Conservation (phyloP, 2,888 invertebrate genomes). For the Chalcosyrphus nemorum region DNA sequence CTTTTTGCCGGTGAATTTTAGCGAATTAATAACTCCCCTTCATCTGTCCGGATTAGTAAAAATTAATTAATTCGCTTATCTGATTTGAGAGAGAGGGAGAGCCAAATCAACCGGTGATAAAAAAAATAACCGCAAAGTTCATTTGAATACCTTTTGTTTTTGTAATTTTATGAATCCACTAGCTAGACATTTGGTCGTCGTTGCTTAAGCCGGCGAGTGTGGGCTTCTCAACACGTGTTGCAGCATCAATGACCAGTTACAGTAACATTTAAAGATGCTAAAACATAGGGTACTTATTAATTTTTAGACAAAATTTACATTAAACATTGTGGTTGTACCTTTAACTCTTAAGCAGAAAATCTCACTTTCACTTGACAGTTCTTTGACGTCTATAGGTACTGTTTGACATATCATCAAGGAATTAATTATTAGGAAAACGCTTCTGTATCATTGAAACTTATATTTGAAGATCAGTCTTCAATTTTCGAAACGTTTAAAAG, state of each 20-base stretch:
- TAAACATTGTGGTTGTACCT: too few relatives aligned
- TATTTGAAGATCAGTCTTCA: too few relatives aligned
- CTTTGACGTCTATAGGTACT: too few relatives aligned
- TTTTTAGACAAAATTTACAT: too few relatives aligned
- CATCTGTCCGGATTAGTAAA: conserved; percentile 8
- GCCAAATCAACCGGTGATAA: not conserved
- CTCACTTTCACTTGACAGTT: too few relatives aligned
- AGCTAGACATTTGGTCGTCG: conserved; percentile 29
- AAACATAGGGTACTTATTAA: too few relatives aligned
- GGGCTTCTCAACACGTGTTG: conserved; percentile 2
- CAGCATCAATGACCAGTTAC: not conserved
- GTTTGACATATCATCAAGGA: too few relatives aligned
- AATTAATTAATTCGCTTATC: conserved; percentile 16
- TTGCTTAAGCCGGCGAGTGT: not conserved
- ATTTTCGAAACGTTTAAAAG: too few relatives aligned
- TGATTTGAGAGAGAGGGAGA: conserved; percentile 4
- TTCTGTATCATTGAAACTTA: too few relatives aligned
- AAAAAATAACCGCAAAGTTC: not conserved
- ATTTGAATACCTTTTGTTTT: not conserved
- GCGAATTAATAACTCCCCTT: conserved; percentile 10
- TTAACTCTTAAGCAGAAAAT: too few relatives aligned
- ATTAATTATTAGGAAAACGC: too few relatives aligned
- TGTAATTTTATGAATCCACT: not conserved
- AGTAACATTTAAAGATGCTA: too few relatives aligned
- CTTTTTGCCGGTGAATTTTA: not conserved